A percentile compares a stretch with the other conserved stretches of the same genome.
These are phyloP conservation scores for Salarias fasciatus DNA, from an alignment of 2,797 vertebrate species.

Conservation along the genomic window DNA sequence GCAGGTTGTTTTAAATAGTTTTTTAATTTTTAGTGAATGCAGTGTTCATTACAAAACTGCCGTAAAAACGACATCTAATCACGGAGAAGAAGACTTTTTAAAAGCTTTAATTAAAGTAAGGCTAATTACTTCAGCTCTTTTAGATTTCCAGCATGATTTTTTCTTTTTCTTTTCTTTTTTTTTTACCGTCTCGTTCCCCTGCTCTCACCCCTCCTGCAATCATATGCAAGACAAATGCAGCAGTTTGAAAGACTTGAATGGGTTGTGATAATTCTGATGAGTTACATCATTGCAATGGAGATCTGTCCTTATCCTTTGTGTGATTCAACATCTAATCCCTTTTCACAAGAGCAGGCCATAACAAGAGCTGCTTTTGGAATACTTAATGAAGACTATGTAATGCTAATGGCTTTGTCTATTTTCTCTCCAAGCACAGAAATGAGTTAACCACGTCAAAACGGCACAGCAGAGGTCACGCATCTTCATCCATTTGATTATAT, in stretches of 20 bases:
- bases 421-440: constrained; percentile 18
- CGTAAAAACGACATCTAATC: constrained; percentile 63
- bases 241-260: constrained; percentile 58
- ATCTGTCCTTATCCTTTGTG: constrained; percentile 61
- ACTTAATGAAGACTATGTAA: constrained; percentile 47
- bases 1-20: constrained; percentile 38
- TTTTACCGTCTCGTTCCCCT: not conserved
- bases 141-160: constrained; percentile 33
- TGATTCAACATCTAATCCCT: constrained; percentile 72
- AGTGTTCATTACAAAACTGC: constrained; percentile 53
- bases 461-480: constrained; percentile 10
- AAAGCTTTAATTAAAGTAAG: constrained; percentile 71
- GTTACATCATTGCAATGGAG: constrained; percentile 66
- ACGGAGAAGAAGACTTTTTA: constrained; percentile 41
- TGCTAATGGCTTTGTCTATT: constrained; percentile 34
- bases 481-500: constrained; percentile 7
- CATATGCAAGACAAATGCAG: constrained; percentile 65
- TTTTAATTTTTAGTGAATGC: constrained; percentile 47
- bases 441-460: constrained; percentile 13
- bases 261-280: constrained; percentile 66
- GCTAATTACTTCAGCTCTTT: no score
- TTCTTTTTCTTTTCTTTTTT: constrained; percentile 37
- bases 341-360: constrained; percentile 56
- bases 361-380: constrained; percentile 54
- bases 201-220: constrained; percentile 57